A percentile compares a stretch with the other conserved stretches of the same genome.
Conservation (phyloP, 2,113 vertebrate genomes). For the Calonectris borealis region DNA sequence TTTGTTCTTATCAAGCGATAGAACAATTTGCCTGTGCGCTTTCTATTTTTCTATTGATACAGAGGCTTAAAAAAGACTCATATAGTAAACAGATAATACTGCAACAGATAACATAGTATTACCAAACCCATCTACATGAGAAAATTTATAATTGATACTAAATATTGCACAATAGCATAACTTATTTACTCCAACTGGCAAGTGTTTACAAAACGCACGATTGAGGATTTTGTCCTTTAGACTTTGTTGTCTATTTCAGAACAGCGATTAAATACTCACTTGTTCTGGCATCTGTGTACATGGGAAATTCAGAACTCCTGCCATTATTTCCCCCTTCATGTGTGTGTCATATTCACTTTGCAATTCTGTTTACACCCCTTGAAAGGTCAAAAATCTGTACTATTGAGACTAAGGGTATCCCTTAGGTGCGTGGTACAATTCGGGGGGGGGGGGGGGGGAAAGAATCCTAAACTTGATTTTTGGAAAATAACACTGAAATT, state of each 20-base stretch:
- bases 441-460: no score
- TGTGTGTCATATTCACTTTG: neutral
- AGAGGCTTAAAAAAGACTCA: neutral
- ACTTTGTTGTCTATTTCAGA: neutral
- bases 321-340: neutral
- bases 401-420: neutral
- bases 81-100: fast-evolving
- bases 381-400: neutral
- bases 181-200: neutral
- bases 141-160: neutral
- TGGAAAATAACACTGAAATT: neutral
- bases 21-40: neutral
- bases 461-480: neutral
- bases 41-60: neutral
- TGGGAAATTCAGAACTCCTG: neutral
- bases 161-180: neutral
- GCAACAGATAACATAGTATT: neutral
- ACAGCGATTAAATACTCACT: neutral
- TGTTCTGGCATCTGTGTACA: neutral
- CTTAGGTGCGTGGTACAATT: neutral
- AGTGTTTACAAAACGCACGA: neutral
- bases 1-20: neutral
- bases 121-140: neutral
- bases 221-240: neutral
- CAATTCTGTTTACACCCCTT: neutral